Evolutionary conservation across 1,140 invertebrate species (phyloP), one percentile per base, ranked within the genome.

Genomic region (Delia radicum): DNA sequence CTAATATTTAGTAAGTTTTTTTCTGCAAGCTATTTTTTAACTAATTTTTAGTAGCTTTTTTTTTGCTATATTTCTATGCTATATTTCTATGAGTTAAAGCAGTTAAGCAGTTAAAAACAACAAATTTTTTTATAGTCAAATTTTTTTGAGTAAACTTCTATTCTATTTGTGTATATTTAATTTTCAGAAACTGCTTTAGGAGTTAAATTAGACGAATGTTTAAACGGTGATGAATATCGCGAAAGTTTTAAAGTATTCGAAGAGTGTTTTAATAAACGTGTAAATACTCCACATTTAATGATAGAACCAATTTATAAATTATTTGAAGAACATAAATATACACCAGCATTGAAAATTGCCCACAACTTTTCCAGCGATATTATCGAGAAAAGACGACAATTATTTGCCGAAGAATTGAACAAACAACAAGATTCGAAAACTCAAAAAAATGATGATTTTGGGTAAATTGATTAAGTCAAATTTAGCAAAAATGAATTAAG

Each of bases 171-270:
- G n/a, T n/a, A n/a, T 48, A n/a, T 48, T 5, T 7, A 42, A 71
- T 29, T 65, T 61, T 74, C 76, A 94, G 94, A 95, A 86, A 93
- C 93, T 26, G 92, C 93, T 8, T 94, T 96, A 93, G 94, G 94
- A 0, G 90, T 89, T 15, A 89, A 89, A 69, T 74, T 86, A 12
- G 80, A 82, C 28, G 79, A 84, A 31, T 80, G 82, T 77, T 78
- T 80, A 1, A 79, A 84, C 65, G 80, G 81, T 0, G 80, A 85
- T 75, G 74, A 77, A 18, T 86, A 86, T 79, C 79, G 85, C 2
- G 71, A 78, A 1, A 82, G 79, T 67, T 81, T 86, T 21, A 69
- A 76, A 6, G 77, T 75, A 77, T 80, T 85, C 24, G 84, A 84
- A 31, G 78, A 81, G 46, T 75, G 73, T 8, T 82, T 85, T 31